Percentiles rank a stretch among this genome's conserved stretches.
Conservation (phyloP, 1,140 invertebrate species). For the Tetramorium alpestre region DNA sequence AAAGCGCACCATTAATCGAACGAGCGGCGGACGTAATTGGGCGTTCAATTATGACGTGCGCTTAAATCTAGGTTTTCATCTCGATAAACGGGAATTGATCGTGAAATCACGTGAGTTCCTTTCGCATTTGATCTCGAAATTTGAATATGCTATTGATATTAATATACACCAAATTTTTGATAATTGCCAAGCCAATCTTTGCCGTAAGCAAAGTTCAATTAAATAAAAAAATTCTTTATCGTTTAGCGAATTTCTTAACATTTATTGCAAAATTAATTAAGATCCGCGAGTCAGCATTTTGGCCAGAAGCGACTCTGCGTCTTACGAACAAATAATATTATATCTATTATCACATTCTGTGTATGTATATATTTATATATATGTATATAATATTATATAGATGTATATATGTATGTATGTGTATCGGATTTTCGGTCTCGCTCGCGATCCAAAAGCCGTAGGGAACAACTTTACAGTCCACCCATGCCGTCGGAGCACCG, state of each 20-base stretch:
- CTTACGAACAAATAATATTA: no score
- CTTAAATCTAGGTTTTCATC: conserved; percentile 48
- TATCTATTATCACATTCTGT: no score
- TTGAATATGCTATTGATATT: conserved; percentile 22
- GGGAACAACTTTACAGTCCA: conserved; percentile 64
- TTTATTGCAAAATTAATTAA: no score
- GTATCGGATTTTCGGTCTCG: conserved; percentile 14
- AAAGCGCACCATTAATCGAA: conserved; percentile 40
- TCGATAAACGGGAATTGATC: conserved; percentile 2
- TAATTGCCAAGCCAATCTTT: no score
- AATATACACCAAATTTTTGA: not conserved
- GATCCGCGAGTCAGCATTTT: no score
- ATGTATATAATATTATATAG: not conserved
- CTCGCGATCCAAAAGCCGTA: not conserved
- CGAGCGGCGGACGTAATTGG: conserved; percentile 9
- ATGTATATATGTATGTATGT: no score
- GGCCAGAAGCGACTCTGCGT: no score
- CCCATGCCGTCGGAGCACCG: conserved; percentile 15
- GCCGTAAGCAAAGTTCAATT: no score
- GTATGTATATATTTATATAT: not conserved
- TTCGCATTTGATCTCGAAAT: not conserved
- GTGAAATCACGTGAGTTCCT: not conserved
- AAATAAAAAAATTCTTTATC: no score
- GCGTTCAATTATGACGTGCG: conserved; percentile 28
- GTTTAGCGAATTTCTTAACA: no score